Evolutionary conservation across 1,140 invertebrate genomes (phyloP).

Genomic region (Elymnias hypermnestra): DNA sequence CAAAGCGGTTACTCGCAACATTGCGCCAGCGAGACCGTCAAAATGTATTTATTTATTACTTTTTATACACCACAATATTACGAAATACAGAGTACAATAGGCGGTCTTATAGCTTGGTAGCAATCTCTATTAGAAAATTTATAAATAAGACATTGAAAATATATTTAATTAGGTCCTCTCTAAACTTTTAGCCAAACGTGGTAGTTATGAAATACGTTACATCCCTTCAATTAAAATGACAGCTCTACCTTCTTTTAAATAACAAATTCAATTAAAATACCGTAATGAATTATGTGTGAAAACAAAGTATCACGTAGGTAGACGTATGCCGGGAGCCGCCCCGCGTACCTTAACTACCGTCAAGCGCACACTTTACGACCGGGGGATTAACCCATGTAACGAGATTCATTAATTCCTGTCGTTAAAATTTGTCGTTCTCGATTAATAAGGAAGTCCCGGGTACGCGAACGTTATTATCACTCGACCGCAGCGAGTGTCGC

Average conservation of each 20-base stretch:
- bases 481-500: slow-evolving; percentile 57
- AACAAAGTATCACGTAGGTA: slow-evolving; percentile 16
- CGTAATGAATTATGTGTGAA: slow-evolving; percentile 12
- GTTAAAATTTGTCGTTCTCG: slow-evolving; percentile 78
- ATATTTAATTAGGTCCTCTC: no score
- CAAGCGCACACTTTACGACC: slow-evolving; percentile 72
- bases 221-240: no score
- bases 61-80: no score
- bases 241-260: no score
- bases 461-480: slow-evolving; percentile 67
- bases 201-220: no score
- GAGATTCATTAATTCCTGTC: slow-evolving; percentile 78
- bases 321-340: slow-evolving; percentile 30
- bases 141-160: background rate
- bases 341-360: slow-evolving; percentile 63
- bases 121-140: background rate
- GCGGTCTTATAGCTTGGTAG: no score
- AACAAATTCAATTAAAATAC: background rate
- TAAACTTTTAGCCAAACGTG: no score
- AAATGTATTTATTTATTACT: slow-evolving; percentile 14
- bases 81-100: no score
- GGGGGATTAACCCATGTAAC: slow-evolving; percentile 77
- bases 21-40: no score
- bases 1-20: no score
- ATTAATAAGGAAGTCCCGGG: slow-evolving; percentile 75